Percentiles rank a stretch among this genome's conserved stretches.
phyloP scores from a whole-genome alignment of 2,797 vertebrate genomes.

The Triplophysa bombifrons region DNA sequence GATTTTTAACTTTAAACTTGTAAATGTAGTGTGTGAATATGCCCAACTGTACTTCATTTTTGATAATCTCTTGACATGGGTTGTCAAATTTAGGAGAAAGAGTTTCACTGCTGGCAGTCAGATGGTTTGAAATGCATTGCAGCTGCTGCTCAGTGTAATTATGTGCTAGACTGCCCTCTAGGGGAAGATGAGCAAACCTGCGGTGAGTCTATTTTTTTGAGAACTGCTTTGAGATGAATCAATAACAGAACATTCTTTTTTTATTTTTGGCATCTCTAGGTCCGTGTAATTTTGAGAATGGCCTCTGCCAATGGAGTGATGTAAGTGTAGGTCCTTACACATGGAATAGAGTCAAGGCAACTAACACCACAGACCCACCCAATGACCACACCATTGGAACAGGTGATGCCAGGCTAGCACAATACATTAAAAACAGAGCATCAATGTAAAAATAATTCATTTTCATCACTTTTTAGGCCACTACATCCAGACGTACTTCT shows the following conservation, averaged over 20 bases:
- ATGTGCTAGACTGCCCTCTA: slow-evolving; percentile 71
- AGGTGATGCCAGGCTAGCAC: slow-evolving; percentile 62
- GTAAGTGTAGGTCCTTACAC: slow-evolving; percentile 60
- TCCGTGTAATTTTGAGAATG: slow-evolving; percentile 74
- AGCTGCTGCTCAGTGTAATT: slow-evolving; percentile 66
- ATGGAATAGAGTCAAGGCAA: slow-evolving; percentile 73
- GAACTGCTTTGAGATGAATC: not conserved
- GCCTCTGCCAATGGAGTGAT: slow-evolving; percentile 73
- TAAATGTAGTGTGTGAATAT: not conserved
- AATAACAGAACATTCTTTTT: not conserved
- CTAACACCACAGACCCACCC: slow-evolving; percentile 63
- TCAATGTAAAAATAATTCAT: not conserved
- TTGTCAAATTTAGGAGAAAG: slow-evolving; percentile 47
- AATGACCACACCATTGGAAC: slow-evolving; percentile 70
- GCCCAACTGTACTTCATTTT: not conserved
- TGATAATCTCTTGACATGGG: not conserved
- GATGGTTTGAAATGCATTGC: slow-evolving; percentile 63
- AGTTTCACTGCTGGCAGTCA: slow-evolving; percentile 76
- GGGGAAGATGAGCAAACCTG: slow-evolving; percentile 77
- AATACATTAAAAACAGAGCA: not conserved
- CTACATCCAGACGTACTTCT: slow-evolving; percentile 70
- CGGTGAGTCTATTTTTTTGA: slow-evolving; percentile 63
- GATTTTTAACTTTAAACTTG: not conserved
- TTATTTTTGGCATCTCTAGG: slow-evolving; percentile 59
- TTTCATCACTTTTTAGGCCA: slow-evolving; percentile 63